Evolutionary conservation across 2,113 vertebrate genomes (phyloP).

Genomic region (Nymphicus hollandicus): DNA sequence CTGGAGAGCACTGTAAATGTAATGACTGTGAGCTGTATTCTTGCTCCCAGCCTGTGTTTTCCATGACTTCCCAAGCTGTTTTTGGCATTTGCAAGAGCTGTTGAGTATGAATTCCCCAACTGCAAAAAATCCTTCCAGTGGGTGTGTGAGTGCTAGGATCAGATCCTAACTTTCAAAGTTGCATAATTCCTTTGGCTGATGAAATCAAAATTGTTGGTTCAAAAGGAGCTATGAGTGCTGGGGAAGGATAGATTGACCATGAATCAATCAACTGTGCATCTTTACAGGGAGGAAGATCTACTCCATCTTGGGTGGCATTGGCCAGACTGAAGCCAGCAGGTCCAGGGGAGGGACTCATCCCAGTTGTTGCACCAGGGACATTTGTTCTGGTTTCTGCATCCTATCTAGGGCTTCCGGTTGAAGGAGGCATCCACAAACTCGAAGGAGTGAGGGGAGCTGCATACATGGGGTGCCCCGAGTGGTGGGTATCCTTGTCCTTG

Average conservation of each 20-base stretch:
- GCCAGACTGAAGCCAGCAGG: neutral
- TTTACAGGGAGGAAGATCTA: neutral
- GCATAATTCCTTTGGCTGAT: neutral
- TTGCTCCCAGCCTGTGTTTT: neutral
- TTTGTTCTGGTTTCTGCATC: neutral
- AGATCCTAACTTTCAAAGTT: neutral
- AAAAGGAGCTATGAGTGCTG: neutral
- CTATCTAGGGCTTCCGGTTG: neutral
- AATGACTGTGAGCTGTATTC: neutral
- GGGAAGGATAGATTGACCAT: accelerated
- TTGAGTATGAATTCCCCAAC: neutral
- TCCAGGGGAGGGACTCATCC: neutral
- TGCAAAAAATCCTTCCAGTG: neutral
- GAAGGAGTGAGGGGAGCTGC: neutral
- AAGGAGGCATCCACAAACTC: neutral
- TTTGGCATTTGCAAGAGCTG: neutral
- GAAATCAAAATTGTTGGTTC: neutral
- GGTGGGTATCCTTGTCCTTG: neutral
- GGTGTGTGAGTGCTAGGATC: neutral
- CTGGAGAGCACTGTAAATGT: neutral
- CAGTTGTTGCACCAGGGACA: accelerated
- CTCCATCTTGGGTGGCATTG: neutral
- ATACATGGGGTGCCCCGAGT: accelerated
- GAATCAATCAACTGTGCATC: neutral
- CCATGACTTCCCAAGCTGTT: neutral